Evolutionary conservation across 2,888 invertebrate species (phyloP).

Genomic region (Conomelus anceps): DNA sequence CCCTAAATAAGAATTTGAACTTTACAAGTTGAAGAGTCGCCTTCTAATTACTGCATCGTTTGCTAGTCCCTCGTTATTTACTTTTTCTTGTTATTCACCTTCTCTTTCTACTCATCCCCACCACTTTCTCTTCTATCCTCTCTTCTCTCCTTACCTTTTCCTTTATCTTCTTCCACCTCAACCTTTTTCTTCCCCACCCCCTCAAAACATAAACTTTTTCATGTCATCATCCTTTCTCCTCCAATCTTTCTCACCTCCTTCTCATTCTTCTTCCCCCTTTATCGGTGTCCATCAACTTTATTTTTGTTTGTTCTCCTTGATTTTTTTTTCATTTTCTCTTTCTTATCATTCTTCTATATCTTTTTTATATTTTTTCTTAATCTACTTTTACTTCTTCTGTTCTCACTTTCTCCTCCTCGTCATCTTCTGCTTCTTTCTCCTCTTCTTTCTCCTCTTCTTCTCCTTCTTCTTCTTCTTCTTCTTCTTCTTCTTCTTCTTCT

Average conservation of each 20-base stretch:
- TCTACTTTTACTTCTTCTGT: not conserved
- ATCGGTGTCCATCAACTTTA: too few species aligned
- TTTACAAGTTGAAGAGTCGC: not conserved
- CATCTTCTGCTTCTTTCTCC: not conserved
- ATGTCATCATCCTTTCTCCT: not conserved
- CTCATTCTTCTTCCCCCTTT: not conserved
- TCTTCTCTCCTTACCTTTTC: not conserved
- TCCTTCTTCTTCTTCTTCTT: not conserved
- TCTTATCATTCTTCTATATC: too few species aligned
- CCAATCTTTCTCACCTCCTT: too few species aligned
- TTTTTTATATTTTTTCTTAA: not conserved
- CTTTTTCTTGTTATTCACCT: not conserved
- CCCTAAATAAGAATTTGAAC: not conserved
- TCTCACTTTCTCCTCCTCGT: not conserved
- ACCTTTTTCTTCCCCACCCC: not conserved
- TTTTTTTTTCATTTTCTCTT: too few species aligned
- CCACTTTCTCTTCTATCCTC: not conserved
- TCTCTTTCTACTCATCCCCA: not conserved
- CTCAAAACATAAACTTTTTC: not conserved
- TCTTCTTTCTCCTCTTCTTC: not conserved
- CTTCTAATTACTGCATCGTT: not conserved
- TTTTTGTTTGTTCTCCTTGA: too few species aligned
- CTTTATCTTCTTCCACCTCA: not conserved
- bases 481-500: not conserved
- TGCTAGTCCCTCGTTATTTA: not conserved